These are phyloP conservation scores for Nasonia oneida DNA, from an alignment of 2,888 invertebrate species.

Conservation along the genomic window DNA sequence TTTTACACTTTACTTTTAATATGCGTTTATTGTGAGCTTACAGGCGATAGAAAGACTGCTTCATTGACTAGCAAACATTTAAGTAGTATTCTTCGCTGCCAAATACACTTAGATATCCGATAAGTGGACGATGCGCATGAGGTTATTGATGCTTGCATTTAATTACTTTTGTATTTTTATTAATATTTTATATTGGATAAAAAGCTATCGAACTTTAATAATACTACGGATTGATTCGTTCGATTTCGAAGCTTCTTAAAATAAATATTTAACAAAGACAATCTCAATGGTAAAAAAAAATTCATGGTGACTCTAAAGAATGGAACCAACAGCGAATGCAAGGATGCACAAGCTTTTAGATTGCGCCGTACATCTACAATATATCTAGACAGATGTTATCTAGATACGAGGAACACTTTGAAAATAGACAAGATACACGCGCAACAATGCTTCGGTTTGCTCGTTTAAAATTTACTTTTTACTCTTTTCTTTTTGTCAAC, in stretches of 20 bases:
- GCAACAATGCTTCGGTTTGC: slow-evolving; percentile 59
- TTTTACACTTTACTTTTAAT: slow-evolving; percentile 54
- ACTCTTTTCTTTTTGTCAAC: slow-evolving; percentile 42
- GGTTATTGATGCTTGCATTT: neutral
- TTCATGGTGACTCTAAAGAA: neutral
- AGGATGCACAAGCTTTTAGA: slow-evolving; percentile 59
- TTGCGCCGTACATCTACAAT: slow-evolving; percentile 58
- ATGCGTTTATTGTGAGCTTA: slow-evolving; percentile 57
- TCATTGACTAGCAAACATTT: slow-evolving; percentile 48
- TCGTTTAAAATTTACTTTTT: slow-evolving; percentile 52
- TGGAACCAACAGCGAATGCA: slow-evolving; percentile 26
- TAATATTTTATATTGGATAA: neutral
- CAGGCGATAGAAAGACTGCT: slow-evolving; percentile 47
- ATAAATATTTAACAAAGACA: neutral
- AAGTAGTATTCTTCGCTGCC: slow-evolving; percentile 48
- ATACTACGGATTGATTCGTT: neutral
- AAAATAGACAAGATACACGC: slow-evolving; percentile 63
- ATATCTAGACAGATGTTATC: slow-evolving; percentile 51
- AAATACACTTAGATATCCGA: slow-evolving; percentile 42
- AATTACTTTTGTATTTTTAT: neutral
- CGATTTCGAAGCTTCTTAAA: neutral
- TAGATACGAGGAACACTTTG: slow-evolving; percentile 63
- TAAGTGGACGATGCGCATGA: neutral
- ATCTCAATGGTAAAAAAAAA: slow-evolving; percentile 8
- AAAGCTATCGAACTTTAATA: neutral